Conservation (phyloP, 2,888 invertebrate species). For the Fabriciana adippe region DNA sequence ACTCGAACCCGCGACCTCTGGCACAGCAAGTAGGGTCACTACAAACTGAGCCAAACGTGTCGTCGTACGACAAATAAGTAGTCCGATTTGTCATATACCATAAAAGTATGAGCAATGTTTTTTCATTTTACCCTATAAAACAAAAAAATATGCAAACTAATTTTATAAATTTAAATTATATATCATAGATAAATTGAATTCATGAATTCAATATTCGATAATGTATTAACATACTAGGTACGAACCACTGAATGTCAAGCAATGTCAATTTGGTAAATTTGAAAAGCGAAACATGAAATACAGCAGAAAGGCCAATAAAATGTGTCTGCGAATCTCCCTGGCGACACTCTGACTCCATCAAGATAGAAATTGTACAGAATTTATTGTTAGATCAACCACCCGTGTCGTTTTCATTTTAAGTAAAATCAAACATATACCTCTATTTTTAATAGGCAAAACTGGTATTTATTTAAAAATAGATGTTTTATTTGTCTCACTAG, state of each 20-base stretch:
- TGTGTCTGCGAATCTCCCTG: slow-evolving; percentile 32
- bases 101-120: too few relatives aligned
- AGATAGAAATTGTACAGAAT: slow-evolving; percentile 37
- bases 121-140: too few relatives aligned
- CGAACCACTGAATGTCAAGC: slow-evolving; percentile 29
- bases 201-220: slow-evolving; percentile 5
- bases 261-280: slow-evolving; percentile 37
- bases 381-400: slow-evolving; percentile 22
- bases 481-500: too few relatives aligned
- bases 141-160: too few relatives aligned
- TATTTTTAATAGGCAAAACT: too few relatives aligned
- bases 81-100: too few relatives aligned
- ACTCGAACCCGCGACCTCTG: too few relatives aligned
- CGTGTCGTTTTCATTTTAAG: slow-evolving; percentile 10
- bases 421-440: not conserved
- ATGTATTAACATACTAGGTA: slow-evolving; percentile 11
- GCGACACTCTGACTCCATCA: slow-evolving; percentile 26
- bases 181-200: not conserved
- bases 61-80: too few relatives aligned
- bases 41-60: too few relatives aligned
- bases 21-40: too few relatives aligned
- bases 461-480: too few relatives aligned
- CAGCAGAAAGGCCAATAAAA: slow-evolving; percentile 37
- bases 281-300: slow-evolving; percentile 33
- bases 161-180: not conserved